These are phyloP conservation scores for Drosophila incognita DNA, from an alignment of 2,888 invertebrate genomes.

Conservation along the genomic window DNA sequence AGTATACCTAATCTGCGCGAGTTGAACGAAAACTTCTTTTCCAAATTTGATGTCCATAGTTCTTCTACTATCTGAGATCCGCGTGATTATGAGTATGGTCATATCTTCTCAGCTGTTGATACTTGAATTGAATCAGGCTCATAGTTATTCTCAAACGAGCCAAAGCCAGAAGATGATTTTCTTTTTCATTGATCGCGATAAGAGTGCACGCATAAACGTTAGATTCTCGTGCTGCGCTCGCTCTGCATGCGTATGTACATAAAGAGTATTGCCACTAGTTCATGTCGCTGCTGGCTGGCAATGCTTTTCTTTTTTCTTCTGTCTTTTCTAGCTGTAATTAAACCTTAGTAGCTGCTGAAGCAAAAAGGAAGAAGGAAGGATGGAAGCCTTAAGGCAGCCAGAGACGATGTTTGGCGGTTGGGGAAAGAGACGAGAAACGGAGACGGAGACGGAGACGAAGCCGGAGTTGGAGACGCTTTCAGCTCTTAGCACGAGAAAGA, in stretches of 20 bases:
- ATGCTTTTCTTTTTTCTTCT: background rate
- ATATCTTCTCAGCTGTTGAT: no score
- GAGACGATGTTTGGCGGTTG: slow-evolving; percentile 9
- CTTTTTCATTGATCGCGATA: background rate
- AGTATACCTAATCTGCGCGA: no score
- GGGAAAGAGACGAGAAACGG: slow-evolving; percentile 4
- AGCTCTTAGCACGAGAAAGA: slow-evolving; percentile 56
- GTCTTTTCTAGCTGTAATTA: slow-evolving; percentile 64
- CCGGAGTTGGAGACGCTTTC: slow-evolving; percentile 16
- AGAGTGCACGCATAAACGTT: slow-evolving; percentile 9
- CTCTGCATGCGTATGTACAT: slow-evolving; percentile 53
- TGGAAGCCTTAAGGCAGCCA: slow-evolving; percentile 59
- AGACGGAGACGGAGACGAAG: slow-evolving; percentile 11
- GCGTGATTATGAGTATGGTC: no score
- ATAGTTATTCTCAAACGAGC: background rate
- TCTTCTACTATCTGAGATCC: no score
- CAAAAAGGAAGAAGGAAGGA: slow-evolving; percentile 30
- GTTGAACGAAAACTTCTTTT: no score
- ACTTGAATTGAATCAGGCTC: background rate
- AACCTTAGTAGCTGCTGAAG: slow-evolving; percentile 62
- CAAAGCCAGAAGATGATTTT: background rate
- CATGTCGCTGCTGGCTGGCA: slow-evolving; percentile 31
- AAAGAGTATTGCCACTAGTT: slow-evolving; percentile 43
- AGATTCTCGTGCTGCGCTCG: background rate
- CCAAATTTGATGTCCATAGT: no score